Percentiles rank a stretch among this genome's conserved stretches.
Evolutionary conservation across 2,888 invertebrate genomes (phyloP).

Genomic region (Drosophila mimetica): DNA sequence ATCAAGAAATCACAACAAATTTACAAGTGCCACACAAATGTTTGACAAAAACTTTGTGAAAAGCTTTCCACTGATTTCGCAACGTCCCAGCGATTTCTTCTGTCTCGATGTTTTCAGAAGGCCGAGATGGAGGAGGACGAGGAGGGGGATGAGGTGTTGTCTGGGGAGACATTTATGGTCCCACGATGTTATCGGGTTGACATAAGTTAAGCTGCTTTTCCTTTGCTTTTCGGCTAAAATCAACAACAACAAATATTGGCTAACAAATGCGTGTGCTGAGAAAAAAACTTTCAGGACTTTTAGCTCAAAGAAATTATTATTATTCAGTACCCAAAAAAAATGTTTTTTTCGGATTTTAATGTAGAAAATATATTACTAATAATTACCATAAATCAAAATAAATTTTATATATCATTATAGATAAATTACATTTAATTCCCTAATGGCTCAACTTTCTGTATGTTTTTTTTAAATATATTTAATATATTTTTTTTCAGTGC

Average conservation of each 20-base stretch:
- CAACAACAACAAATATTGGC: slow-evolving; percentile 52
- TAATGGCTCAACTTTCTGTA: too few relatives aligned
- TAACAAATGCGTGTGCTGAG: slow-evolving; percentile 30
- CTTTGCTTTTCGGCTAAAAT: slow-evolving; percentile 63
- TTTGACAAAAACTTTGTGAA: slow-evolving; percentile 78
- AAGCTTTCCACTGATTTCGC: slow-evolving; percentile 76
- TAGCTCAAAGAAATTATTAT: too few relatives aligned
- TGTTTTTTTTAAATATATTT: background rate
- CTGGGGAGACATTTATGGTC: slow-evolving; percentile 70
- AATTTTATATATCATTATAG: too few relatives aligned
- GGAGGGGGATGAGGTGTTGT: slow-evolving; percentile 16
- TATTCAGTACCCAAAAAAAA: too few relatives aligned
- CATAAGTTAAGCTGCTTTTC: slow-evolving; percentile 78
- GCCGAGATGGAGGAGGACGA: background rate
- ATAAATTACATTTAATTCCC: too few relatives aligned
- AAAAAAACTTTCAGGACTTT: background rate
- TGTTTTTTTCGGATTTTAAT: too few relatives aligned
- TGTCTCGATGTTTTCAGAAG: slow-evolving; percentile 31
- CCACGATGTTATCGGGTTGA: slow-evolving; percentile 77
- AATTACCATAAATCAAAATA: too few relatives aligned
- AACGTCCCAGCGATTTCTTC: slow-evolving; percentile 73
- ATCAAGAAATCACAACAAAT: slow-evolving; percentile 80
- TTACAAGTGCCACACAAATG: slow-evolving; percentile 78
- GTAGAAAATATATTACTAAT: too few relatives aligned
- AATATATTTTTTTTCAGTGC: slow-evolving; percentile 14